Percentiles rank a stretch among this genome's conserved stretches.
Conservation (phyloP, 2,888 invertebrate genomes). For the Philopedon plagiatum region DNA sequence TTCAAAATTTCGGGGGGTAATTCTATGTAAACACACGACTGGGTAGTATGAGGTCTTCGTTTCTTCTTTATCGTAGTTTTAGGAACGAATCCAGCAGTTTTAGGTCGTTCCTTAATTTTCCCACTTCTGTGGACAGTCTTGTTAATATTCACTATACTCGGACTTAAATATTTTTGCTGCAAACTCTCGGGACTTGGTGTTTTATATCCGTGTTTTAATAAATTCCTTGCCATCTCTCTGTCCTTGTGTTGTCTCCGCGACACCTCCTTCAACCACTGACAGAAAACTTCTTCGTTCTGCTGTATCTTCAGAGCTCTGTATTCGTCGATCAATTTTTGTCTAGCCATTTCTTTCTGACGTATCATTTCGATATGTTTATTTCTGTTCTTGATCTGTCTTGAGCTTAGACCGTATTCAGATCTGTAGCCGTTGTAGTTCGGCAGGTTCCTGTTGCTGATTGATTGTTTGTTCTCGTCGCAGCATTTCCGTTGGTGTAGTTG, state of each 20-base stretch:
- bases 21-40: conserved; percentile 64
- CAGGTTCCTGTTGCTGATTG: conserved; percentile 64
- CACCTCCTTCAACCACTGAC: conserved; percentile 70
- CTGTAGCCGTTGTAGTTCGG: conserved; percentile 71
- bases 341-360: conserved; percentile 67
- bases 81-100: conserved; percentile 60
- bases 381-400: conserved; percentile 68
- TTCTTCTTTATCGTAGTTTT: conserved; percentile 56
- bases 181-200: conserved; percentile 6
- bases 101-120: conserved; percentile 59
- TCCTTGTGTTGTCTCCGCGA: conserved; percentile 57
- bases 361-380: conserved; percentile 66
- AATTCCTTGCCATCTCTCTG: conserved; percentile 31
- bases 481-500: conserved; percentile 65
- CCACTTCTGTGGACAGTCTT: conserved; percentile 55
- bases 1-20: conserved; percentile 60
- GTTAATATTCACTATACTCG: conserved; percentile 55
- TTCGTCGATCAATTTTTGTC: conserved; percentile 67
- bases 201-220: background rate
- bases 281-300: conserved; percentile 72
- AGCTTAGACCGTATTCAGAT: conserved; percentile 72
- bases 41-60: conserved; percentile 60
- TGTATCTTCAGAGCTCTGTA: conserved; percentile 62
- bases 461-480: conserved; percentile 66
- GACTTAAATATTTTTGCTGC: conserved; percentile 50